phyloP scores from a whole-genome alignment of 2,797 vertebrate species.

The Pteropus rufus region DNA sequence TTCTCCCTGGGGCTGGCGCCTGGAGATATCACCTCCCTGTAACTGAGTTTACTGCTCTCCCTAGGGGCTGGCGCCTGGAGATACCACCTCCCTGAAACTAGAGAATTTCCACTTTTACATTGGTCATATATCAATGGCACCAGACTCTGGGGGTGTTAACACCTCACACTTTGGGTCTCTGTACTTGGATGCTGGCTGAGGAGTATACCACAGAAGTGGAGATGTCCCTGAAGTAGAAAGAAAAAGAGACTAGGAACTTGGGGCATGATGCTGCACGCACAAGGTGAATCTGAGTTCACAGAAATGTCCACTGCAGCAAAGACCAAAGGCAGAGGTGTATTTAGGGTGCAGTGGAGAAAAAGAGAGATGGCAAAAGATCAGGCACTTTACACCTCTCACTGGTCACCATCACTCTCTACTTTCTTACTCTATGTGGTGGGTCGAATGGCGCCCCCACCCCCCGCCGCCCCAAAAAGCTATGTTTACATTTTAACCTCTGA shows the following conservation, averaged over 20 bases:
- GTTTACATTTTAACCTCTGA: background rate
- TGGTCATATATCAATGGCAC: background rate
- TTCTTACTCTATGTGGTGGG: background rate
- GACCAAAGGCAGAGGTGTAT: background rate
- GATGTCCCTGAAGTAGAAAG: background rate
- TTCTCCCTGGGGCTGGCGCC: too few relatives aligned
- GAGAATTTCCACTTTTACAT: too few relatives aligned
- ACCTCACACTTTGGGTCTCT: background rate
- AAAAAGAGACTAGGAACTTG: background rate
- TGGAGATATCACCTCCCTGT: too few relatives aligned
- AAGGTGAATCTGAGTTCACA: background rate
- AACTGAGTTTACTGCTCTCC: too few relatives aligned
- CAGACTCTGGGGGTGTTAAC: background rate
- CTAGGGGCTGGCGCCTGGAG: too few relatives aligned
- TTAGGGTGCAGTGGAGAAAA: background rate
- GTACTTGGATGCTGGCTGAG: background rate
- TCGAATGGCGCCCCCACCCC: background rate
- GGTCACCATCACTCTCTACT: background rate
- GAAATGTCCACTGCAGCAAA: background rate
- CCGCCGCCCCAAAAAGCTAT: background rate
- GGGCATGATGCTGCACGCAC: background rate
- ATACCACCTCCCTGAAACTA: too few relatives aligned
- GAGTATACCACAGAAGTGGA: background rate
- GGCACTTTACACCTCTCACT: accelerated
- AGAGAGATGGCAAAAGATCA: too few relatives aligned